A percentile compares a stretch with the other conserved stretches of the same genome.
phyloP scores from a whole-genome alignment of 2,888 invertebrate genomes.

The Apamea monoglypha region DNA sequence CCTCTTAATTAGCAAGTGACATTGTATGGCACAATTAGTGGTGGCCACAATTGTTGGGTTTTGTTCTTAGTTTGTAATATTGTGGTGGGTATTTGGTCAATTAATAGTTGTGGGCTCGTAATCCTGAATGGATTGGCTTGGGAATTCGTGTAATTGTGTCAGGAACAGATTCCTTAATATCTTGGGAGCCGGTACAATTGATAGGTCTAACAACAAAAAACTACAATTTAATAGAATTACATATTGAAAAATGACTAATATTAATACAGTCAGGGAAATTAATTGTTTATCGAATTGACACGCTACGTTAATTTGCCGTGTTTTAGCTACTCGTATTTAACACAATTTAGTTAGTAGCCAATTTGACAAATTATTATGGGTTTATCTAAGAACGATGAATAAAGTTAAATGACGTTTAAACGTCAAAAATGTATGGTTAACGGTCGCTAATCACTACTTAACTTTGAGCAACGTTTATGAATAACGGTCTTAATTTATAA shows the following conservation, averaged over 20 bases:
- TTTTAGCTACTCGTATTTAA: not conserved
- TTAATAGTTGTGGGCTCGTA: constrained; percentile 44
- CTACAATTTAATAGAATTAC: not conserved
- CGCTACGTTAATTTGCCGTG: not conserved
- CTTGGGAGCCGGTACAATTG: too few relatives aligned
- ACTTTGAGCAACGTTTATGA: too few relatives aligned
- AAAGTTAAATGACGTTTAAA: not conserved
- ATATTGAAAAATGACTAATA: not conserved
- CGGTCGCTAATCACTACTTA: too few relatives aligned
- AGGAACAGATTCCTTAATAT: too few relatives aligned
- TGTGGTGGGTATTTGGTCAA: constrained; percentile 60
- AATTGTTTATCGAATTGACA: not conserved
- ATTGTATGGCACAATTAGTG: constrained; percentile 77
- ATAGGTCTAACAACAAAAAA: not conserved
- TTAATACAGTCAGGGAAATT: not conserved
- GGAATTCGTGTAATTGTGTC: constrained; percentile 18
- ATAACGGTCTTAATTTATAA: not conserved
- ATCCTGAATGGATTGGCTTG: constrained; percentile 22
- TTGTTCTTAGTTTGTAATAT: constrained; percentile 44
- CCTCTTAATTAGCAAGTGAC: constrained; percentile 75
- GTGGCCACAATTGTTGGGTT: constrained; percentile 44
- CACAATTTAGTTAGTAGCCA: not conserved
- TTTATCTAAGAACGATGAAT: not conserved
- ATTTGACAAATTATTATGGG: not conserved
- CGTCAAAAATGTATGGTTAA: too few relatives aligned